A percentile compares a stretch with the other conserved stretches of the same genome.
phyloP scores from a whole-genome alignment of 2,888 invertebrate species.

The Euzophera pinguis region DNA sequence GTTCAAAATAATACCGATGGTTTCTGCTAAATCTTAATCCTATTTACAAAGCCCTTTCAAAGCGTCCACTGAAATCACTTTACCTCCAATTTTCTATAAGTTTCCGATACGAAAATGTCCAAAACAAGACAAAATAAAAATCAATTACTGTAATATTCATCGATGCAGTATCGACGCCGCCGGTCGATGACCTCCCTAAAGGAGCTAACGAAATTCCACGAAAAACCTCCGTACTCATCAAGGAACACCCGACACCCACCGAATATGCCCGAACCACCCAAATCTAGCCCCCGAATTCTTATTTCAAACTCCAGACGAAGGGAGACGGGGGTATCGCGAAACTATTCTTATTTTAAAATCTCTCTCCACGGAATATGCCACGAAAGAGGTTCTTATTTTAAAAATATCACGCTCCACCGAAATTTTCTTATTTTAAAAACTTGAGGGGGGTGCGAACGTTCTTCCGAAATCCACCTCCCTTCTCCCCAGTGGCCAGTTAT shows the following conservation, averaged over 20 bases:
- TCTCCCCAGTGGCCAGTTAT: slow-evolving; percentile 69
- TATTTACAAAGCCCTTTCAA: slow-evolving; percentile 18
- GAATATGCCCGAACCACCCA: slow-evolving; percentile 66
- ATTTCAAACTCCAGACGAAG: slow-evolving; percentile 76
- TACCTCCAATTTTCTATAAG: slow-evolving; percentile 35
- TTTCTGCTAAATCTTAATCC: slow-evolving; percentile 23
- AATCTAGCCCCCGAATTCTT: slow-evolving; percentile 76
- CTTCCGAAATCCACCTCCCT: slow-evolving; percentile 69
- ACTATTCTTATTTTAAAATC: slow-evolving; percentile 80
- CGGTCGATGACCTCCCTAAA: slow-evolving; percentile 61
- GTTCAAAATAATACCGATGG: background rate
- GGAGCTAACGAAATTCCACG: slow-evolving; percentile 74
- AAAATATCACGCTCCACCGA: slow-evolving; percentile 80
- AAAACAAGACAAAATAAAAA: slow-evolving; percentile 18
- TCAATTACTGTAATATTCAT: slow-evolving; percentile 72
- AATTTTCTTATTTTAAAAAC: slow-evolving; percentile 78
- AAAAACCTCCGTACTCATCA: slow-evolving; percentile 78
- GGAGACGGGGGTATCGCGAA: slow-evolving; percentile 68
- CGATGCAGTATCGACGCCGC: slow-evolving; percentile 65
- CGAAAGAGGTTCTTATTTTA: slow-evolving; percentile 78
- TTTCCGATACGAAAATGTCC: background rate
- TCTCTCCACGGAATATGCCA: slow-evolving; percentile 78
- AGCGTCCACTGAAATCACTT: slow-evolving; percentile 38
- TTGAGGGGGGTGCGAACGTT: slow-evolving; percentile 68
- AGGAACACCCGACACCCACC: slow-evolving; percentile 67